These are phyloP conservation scores for Phalacrocorax carbo DNA, from an alignment of 2,113 vertebrate genomes.

Conservation along the genomic window DNA sequence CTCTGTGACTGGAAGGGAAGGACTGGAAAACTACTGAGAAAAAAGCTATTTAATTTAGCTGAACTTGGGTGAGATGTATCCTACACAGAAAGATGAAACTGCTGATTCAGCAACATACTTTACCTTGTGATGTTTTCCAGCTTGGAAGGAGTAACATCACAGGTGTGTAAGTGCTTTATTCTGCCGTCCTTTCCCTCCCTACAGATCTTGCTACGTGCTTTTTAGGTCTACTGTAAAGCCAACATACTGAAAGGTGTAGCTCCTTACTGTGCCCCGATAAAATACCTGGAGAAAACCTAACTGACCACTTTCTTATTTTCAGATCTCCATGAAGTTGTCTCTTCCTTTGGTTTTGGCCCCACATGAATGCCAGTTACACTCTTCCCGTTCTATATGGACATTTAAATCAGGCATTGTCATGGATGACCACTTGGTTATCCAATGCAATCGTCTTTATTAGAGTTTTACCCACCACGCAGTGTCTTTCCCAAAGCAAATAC, in stretches of 20 bases:
- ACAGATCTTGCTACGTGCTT: neutral
- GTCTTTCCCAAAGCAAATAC: neutral
- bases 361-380: neutral
- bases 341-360: neutral
- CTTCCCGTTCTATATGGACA: neutral
- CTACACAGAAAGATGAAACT: neutral
- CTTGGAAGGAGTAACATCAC: neutral
- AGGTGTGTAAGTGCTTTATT: neutral
- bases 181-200: neutral
- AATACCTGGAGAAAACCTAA: neutral
- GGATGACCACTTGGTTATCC: neutral
- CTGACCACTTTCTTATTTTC: neutral
- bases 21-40: neutral
- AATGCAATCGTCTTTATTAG: neutral
- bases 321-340: neutral
- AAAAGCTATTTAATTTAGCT: neutral
- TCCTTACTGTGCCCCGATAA: neutral
- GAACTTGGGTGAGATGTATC: neutral
- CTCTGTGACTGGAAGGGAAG: neutral
- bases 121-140: neutral
- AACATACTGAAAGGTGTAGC: neutral
- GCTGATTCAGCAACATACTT: neutral
- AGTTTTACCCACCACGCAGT: neutral
- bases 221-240: neutral
- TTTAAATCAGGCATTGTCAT: neutral